These are phyloP conservation scores for Hepsetus odoe DNA, from an alignment of 2,113 vertebrate genomes.

Conservation along the genomic window DNA sequence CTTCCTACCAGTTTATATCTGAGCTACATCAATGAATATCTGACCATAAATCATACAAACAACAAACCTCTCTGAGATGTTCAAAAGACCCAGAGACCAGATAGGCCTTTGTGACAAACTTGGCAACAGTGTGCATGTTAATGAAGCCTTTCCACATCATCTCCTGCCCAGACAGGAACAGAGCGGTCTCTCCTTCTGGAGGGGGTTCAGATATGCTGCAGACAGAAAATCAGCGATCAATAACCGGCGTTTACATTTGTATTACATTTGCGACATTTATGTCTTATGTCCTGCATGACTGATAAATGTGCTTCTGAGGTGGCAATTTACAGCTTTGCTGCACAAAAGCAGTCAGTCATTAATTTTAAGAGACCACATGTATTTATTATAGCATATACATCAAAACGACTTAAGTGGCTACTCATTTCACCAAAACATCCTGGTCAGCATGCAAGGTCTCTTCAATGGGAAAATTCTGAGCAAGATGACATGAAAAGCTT, in stretches of 20 bases:
- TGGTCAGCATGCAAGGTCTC: no score
- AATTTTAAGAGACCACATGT: no score
- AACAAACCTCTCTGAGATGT: slow-evolving; percentile 91
- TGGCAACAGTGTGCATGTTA: slow-evolving; percentile 96
- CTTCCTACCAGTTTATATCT: background rate
- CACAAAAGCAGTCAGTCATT: no score
- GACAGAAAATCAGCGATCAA: slow-evolving; percentile 34
- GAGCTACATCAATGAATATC: background rate
- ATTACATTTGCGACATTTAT: no score
- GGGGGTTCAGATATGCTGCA: slow-evolving; percentile 73
- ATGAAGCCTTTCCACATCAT: slow-evolving; percentile 98
- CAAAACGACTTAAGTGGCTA: no score
- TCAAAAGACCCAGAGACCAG: slow-evolving; percentile 95
- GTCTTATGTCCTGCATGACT: background rate
- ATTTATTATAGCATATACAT: no score
- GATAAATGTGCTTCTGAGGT: background rate
- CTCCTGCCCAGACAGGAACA: slow-evolving; percentile 91
- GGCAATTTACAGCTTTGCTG: no score
- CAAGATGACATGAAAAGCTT: no score
- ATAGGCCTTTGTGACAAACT: slow-evolving; percentile 98
- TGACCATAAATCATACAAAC: background rate
- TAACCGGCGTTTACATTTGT: background rate
- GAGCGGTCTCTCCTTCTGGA: slow-evolving; percentile 87
- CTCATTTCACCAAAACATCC: no score
- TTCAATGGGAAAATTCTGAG: no score